Percentiles rank a stretch among this genome's conserved stretches.
phyloP scores from a whole-genome alignment of 2,888 invertebrate genomes.

The Hydroisotoma schaefferi region DNA sequence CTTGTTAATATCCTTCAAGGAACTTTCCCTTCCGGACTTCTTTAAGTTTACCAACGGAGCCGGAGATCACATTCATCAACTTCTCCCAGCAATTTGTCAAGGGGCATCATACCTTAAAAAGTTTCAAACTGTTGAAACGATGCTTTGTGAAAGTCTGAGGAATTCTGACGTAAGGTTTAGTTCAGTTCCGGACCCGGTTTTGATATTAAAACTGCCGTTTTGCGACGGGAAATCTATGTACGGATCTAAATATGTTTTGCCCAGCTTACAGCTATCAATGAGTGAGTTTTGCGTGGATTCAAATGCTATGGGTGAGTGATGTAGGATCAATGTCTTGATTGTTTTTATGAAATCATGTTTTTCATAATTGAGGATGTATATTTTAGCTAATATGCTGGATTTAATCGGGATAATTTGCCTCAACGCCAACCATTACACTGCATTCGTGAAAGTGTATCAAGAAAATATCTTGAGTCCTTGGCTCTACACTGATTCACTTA shows the following conservation, averaged over 20 bases:
- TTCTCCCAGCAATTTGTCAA: neutral
- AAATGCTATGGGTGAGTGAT: too few species aligned
- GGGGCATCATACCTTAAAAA: neutral
- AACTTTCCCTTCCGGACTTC: neutral
- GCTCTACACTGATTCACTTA: conserved; percentile 4
- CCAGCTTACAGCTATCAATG: neutral
- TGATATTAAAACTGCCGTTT: conserved; percentile 5
- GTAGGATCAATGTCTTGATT: too few species aligned
- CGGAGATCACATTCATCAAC: conserved; percentile 3
- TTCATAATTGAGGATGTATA: too few species aligned
- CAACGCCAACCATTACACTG: neutral
- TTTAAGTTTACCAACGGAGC: conserved; percentile 1
- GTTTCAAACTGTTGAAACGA: neutral
- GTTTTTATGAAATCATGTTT: too few species aligned
- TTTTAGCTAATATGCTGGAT: too few species aligned
- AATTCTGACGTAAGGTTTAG: neutral
- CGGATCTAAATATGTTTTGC: neutral
- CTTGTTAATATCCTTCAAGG: neutral
- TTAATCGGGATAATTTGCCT: conserved; percentile 4
- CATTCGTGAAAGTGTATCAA: neutral
- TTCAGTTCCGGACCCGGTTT: neutral
- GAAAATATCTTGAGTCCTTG: neutral
- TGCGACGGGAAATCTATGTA: neutral
- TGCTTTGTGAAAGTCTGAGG: neutral
- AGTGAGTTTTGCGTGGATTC: too few species aligned